Conservation (phyloP, 2,888 invertebrate genomes). For the Torymus texanus region DNA sequence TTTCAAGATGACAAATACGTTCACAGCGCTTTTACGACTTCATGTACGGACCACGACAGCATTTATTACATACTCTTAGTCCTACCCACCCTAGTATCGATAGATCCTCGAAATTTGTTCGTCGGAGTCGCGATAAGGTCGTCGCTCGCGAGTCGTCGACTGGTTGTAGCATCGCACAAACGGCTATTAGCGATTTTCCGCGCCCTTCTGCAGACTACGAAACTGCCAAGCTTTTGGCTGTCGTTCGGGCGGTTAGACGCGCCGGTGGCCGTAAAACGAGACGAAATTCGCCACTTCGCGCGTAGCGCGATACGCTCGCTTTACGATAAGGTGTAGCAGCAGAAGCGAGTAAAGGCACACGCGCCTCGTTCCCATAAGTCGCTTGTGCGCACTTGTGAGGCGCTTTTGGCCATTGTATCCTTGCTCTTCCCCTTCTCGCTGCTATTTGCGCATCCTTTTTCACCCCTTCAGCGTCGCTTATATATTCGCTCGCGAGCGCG, state of each 20-base stretch:
- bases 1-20: too few species aligned
- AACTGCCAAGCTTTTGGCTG: slow-evolving; percentile 2
- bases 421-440: slow-evolving; percentile 14
- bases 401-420: not conserved
- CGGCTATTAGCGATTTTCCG: slow-evolving; percentile 44
- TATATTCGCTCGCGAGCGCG: not conserved
- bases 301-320: too few species aligned
- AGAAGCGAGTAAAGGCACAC: not conserved
- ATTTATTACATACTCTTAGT: not conserved
- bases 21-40: too few species aligned
- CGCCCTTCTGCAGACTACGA: slow-evolving; percentile 23
- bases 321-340: not conserved
- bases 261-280: slow-evolving; percentile 22
- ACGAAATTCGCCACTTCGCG: slow-evolving; percentile 17
- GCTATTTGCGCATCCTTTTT: slow-evolving; percentile 21
- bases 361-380: too few species aligned
- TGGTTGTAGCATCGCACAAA: not conserved
- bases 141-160: not conserved
- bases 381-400: not conserved
- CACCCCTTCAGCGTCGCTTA: slow-evolving; percentile 39
- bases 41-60: too few species aligned
- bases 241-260: slow-evolving; percentile 17
- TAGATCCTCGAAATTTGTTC: slow-evolving; percentile 34
- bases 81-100: not conserved
- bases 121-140: slow-evolving; percentile 17